Conservation (phyloP, 2,888 invertebrate genomes). For the Aricia artaxerxes region DNA sequence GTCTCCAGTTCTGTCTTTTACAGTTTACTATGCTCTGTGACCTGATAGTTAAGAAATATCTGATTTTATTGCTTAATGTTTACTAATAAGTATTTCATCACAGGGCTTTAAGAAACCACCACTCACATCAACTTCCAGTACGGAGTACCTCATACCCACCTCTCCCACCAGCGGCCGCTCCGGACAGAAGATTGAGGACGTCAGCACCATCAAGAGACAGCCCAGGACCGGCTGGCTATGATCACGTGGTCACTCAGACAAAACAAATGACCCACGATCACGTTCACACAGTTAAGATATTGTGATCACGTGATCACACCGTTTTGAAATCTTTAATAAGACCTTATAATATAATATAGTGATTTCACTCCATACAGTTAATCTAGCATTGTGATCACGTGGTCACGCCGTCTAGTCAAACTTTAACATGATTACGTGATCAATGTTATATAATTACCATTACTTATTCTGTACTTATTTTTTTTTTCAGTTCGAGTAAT, state of each 20-base stretch:
- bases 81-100: not conserved
- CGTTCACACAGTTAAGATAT: not conserved
- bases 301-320: not conserved
- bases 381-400: no score
- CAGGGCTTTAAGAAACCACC: constrained; percentile 32
- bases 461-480: no score
- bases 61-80: not conserved
- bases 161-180: constrained; percentile 67
- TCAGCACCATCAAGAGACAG: constrained; percentile 77
- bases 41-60: no score
- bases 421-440: no score
- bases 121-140: constrained; percentile 68
- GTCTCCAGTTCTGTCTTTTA: no score
- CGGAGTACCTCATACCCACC: constrained; percentile 73
- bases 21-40: no score
- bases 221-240: constrained; percentile 83
- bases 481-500: no score
- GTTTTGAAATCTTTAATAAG: no score
- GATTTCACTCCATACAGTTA: no score
- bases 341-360: no score
- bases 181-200: constrained; percentile 73
- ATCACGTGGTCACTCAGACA: not conserved
- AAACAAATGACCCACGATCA: not conserved
- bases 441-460: no score
- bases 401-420: no score